Evolutionary conservation across 2,113 vertebrate species (phyloP).

Genomic region (Proterorhinus semilunaris): DNA sequence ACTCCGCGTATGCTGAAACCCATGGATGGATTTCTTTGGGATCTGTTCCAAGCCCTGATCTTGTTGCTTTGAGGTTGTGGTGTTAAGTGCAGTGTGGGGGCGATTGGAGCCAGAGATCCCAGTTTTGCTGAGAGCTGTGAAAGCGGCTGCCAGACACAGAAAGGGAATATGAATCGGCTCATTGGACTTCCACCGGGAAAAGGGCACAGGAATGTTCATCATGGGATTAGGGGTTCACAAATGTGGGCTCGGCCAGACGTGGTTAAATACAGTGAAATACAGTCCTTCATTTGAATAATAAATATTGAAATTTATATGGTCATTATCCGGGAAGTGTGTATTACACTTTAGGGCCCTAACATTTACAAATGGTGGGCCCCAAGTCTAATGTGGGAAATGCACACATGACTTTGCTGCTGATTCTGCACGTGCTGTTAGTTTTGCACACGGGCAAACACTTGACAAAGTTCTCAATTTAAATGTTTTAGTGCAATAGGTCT

Average conservation of each 20-base stretch:
- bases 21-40: slow-evolving; percentile 1
- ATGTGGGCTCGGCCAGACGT: slow-evolving; percentile 10
- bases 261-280: background rate
- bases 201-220: slow-evolving; percentile 16
- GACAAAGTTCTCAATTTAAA: too few species aligned
- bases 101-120: slow-evolving; percentile 46
- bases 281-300: too few species aligned
- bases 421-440: too few species aligned
- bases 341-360: too few species aligned
- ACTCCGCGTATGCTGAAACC: too few species aligned
- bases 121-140: slow-evolving; percentile 49
- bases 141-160: slow-evolving; percentile 9
- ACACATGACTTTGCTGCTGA: too few species aligned
- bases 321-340: too few species aligned
- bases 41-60: slow-evolving; percentile 43
- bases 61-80: slow-evolving; percentile 37
- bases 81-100: slow-evolving; percentile 46
- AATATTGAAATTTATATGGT: too few species aligned
- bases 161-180: slow-evolving; percentile 53
- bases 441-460: too few species aligned
- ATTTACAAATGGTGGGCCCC: too few species aligned
- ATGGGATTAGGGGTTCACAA: slow-evolving; percentile 3
- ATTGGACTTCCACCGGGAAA: slow-evolving; percentile 43
- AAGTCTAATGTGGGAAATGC: too few species aligned
- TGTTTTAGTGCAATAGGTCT: too few species aligned